Evolutionary conservation across 2,888 invertebrate genomes (phyloP), one percentile per base, ranked within the genome.

Genomic region (Cyrtodaria siliqua): DNA sequence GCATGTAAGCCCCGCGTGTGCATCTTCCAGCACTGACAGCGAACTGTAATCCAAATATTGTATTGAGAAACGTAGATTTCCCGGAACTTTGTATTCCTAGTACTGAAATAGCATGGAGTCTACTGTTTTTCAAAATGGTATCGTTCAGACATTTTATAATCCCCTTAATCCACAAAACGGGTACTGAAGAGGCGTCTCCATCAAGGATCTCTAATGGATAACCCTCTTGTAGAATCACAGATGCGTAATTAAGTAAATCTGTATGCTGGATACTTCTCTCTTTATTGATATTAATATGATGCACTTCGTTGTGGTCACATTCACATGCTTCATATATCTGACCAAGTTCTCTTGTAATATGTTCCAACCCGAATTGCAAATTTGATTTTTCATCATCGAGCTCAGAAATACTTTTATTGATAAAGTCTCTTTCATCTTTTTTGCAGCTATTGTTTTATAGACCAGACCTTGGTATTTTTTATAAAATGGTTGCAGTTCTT

Each of bases 71-170:
- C 14, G 77, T 77, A 0, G 77, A 77, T 47, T 77, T 77, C 27
- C 77, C 77, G 40, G 67, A 61, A 42, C 77, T 77, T 62, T 77
- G 77, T 12, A 71, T 47, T 1, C 77, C 77, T 2, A 77, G 14
- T 0, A 77, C 68, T n/a, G 77, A 59, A 26, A 77, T 33, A 16
- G 61, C 29, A 16, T 33, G 33, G 12, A 33, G 33, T 33, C 12
- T 33, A 33, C 33, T 33, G 6, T 33, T 12, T 12, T 8, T 33
- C 33, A 33, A 12, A 8, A 33, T 12, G 6, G 4, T 33, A 8
- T 33, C 33, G 4, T 33, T 33, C 33, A 33, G 12, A 33, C 12
- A 12, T 4, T 33, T 33, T 8, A 33, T 33, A 33, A 33, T 33
- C 33, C 6, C 33, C 4, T 33, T 33, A 9, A 68, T 18, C 68